phyloP scores from a whole-genome alignment of 2,797 vertebrate species.

The Enteromius paludinosus region DNA sequence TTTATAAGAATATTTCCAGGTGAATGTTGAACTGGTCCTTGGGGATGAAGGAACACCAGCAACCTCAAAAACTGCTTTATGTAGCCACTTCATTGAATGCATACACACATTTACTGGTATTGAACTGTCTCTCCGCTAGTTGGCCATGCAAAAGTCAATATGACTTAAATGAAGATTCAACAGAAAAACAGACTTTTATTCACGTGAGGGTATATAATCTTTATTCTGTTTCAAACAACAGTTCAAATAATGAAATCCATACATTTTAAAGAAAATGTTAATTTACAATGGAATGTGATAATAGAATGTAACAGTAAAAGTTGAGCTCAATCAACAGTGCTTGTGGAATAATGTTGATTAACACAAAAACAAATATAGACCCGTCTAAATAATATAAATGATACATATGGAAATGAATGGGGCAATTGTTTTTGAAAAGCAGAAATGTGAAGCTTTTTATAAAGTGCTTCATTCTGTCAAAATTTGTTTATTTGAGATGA shows the following conservation, averaged over 20 bases:
- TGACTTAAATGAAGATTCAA: neutral
- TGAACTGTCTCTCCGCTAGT: neutral
- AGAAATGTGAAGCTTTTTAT: neutral
- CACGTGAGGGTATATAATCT: neutral
- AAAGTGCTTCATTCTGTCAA: neutral
- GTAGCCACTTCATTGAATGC: neutral
- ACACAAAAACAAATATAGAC: neutral
- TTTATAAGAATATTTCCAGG: slow-evolving; percentile 18
- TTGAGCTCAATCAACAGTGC: neutral
- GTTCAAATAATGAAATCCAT: neutral
- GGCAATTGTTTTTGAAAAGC: neutral
- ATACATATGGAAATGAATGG: neutral
- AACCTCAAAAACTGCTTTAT: slow-evolving; percentile 24
- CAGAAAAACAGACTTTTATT: neutral
- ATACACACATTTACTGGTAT: neutral
- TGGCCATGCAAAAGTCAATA: neutral
- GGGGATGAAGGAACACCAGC: neutral
- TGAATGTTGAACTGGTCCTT: slow-evolving; percentile 1
- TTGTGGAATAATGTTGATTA: neutral
- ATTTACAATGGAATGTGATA: too few species aligned
- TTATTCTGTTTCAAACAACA: neutral
- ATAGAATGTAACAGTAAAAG: neutral
- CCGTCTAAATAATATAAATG: neutral
- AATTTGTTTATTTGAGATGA: neutral
- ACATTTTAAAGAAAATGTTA: neutral